phyloP scores from a whole-genome alignment of 2,113 vertebrate genomes.

The Lepus americanus region DNA sequence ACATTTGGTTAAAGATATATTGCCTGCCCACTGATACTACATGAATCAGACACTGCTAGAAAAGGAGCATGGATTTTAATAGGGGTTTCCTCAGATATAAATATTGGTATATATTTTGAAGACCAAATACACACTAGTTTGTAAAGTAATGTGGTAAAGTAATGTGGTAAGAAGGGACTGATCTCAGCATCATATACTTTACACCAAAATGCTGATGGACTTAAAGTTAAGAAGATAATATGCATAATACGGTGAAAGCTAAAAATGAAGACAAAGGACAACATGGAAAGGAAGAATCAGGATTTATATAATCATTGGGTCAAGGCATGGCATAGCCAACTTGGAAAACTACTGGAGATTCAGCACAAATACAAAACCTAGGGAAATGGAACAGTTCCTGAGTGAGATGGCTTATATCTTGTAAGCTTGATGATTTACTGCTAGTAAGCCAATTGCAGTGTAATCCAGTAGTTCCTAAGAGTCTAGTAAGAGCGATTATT shows the following conservation, averaged over 20 bases:
- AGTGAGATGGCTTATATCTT: conserved; percentile 24
- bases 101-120: background rate
- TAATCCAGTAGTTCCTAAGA: conserved; percentile 44
- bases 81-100: background rate
- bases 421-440: conserved; percentile 33
- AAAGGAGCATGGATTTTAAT: background rate
- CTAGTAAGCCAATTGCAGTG: conserved; percentile 3
- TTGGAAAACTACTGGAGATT: conserved; percentile 46
- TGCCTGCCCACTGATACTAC: background rate
- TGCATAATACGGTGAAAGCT: background rate
- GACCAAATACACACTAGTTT: background rate
- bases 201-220: conserved; percentile 31
- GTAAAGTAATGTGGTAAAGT: background rate
- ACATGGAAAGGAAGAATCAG: background rate
- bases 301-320: background rate
- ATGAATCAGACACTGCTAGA: background rate
- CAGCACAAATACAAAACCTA: background rate
- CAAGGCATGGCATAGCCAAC: background rate
- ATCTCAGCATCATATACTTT: background rate
- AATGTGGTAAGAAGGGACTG: background rate
- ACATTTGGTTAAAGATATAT: background rate
- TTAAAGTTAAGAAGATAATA: background rate
- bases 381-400: background rate
- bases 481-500: background rate
- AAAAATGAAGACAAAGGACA: background rate